Conservation (phyloP, 30 jellyfish, hydroid and myxozoan species). For the Catostylus mosaicus region DNA sequence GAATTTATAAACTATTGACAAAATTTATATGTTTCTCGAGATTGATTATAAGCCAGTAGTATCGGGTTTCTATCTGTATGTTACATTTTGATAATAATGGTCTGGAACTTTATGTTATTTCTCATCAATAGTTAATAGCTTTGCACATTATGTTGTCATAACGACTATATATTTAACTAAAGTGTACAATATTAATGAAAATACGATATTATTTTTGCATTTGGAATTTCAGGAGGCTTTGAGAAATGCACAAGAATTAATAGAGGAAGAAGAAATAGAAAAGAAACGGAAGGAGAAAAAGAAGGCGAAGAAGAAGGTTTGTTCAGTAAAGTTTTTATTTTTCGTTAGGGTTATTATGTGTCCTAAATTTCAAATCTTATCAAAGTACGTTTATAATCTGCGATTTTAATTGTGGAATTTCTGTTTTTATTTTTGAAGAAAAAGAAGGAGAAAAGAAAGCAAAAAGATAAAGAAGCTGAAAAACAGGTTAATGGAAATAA, state of each 20-base stretch:
- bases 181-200: no score
- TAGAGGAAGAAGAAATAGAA: conserved; percentile 95
- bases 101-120: no score
- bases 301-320: conserved; percentile 95
- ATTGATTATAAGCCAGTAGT: no score
- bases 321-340: neutral
- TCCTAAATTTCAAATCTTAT: neutral
- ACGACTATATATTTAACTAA: no score
- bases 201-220: no score
- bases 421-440: conserved; percentile 56
- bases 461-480: conserved; percentile 80
- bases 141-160: no score
- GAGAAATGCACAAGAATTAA: conserved; percentile 89
- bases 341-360: neutral
- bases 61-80: no score
- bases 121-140: no score
- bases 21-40: no score
- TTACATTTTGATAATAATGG: no score
- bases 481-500: conserved; percentile 52
- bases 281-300: conserved; percentile 89
- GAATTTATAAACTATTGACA: no score
- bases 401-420: neutral
- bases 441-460: conserved; percentile 95
- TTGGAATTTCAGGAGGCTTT: conserved; percentile 82
- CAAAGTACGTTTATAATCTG: neutral